Evolutionary conservation across 1,140 invertebrate species (phyloP).

Genomic region (Pristionchus pacificus): DNA sequence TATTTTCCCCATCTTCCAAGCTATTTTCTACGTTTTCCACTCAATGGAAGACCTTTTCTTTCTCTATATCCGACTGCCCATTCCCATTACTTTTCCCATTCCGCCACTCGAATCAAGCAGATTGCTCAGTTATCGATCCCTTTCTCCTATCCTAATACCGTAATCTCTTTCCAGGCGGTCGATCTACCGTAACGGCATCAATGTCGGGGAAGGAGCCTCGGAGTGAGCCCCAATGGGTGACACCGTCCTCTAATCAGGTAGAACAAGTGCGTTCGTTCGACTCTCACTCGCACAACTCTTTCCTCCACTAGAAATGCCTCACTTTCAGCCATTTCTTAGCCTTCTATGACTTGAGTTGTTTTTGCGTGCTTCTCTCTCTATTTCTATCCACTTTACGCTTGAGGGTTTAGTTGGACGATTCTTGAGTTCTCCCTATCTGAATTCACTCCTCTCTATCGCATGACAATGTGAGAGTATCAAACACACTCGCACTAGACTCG

Average conservation of each 20-base stretch:
- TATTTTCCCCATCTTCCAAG: no score
- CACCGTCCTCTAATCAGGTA: slow-evolving; percentile 53
- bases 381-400: not conserved
- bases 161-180: not conserved
- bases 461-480: no score
- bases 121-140: not conserved
- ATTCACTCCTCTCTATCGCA: no score
- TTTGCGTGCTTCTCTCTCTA: no score
- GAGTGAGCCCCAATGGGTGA: slow-evolving; percentile 54
- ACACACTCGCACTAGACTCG: no score
- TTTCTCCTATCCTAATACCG: not conserved
- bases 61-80: not conserved
- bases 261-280: slow-evolving; percentile 12
- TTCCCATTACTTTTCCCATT: no score
- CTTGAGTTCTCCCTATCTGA: no score
- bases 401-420: no score
- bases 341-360: no score
- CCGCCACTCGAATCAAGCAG: not conserved
- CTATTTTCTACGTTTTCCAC: no score
- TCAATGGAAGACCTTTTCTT: no score
- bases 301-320: slow-evolving; percentile 6
- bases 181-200: not conserved
- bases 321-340: no score
- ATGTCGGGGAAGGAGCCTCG: slow-evolving; percentile 47
- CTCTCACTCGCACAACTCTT: slow-evolving; percentile 8